Conservation (phyloP, 1,140 invertebrate species). For the Paralvinella palmiformis region DNA sequence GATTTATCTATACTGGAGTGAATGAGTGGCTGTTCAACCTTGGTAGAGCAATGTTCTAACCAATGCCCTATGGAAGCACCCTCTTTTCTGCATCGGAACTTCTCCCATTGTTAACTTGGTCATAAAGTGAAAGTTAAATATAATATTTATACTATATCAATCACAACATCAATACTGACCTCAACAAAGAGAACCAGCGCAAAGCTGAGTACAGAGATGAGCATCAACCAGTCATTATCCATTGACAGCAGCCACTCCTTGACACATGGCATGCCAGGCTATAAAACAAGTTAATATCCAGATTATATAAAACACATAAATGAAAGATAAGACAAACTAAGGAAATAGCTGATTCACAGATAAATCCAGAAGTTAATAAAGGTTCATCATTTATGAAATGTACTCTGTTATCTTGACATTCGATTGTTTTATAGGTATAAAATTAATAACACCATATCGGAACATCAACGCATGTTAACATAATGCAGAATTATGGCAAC, state of each 20-base stretch:
- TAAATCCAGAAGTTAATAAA: neutral
- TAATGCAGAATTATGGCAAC: neutral
- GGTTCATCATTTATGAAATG: neutral
- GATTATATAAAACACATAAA: neutral
- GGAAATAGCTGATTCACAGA: neutral
- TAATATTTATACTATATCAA: too few relatives aligned
- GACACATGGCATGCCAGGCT: neutral
- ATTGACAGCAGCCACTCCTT: slow-evolving; percentile 64
- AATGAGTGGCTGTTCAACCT: too few relatives aligned
- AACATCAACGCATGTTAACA: neutral
- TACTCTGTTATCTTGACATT: neutral
- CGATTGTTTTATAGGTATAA: neutral
- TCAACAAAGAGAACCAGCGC: slow-evolving; percentile 67
- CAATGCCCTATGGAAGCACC: too few relatives aligned
- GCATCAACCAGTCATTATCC: slow-evolving; percentile 63
- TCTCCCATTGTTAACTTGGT: too few relatives aligned
- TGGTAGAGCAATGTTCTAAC: too few relatives aligned
- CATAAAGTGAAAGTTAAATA: too few relatives aligned
- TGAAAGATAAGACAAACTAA: neutral
- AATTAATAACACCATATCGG: neutral
- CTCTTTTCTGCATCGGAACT: too few relatives aligned
- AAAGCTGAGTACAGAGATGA: slow-evolving; percentile 65
- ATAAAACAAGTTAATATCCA: neutral
- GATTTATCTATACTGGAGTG: too few relatives aligned
- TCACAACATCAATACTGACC: slow-evolving; percentile 58